A percentile compares a stretch with the other conserved stretches of the same genome.
phyloP scores from a whole-genome alignment of 2,888 invertebrate genomes.

The Orthosia gothica region DNA sequence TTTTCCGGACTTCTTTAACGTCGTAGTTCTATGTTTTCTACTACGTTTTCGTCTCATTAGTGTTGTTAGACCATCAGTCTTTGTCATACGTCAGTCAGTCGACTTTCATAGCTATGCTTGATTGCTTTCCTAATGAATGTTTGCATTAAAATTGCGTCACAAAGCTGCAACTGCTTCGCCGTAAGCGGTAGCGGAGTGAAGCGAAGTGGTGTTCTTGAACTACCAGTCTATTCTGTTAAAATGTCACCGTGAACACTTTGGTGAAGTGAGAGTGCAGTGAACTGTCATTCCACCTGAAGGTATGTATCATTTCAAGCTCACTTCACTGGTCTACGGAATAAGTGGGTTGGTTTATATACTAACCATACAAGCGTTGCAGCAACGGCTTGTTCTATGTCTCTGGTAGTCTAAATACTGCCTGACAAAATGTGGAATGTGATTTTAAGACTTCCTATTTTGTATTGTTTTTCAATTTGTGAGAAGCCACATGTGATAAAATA shows the following conservation, averaged over 20 bases:
- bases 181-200: neutral
- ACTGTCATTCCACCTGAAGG: no score
- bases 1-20: neutral
- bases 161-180: constrained; percentile 11
- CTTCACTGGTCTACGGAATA: neutral
- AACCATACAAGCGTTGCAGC: neutral
- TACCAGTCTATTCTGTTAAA: neutral
- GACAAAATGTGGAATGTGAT: no score
- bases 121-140: constrained; percentile 51
- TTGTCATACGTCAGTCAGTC: constrained; percentile 31
- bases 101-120: constrained; percentile 36
- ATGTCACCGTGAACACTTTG: no score
- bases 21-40: neutral
- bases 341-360: neutral
- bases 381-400: neutral
- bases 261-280: no score
- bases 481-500: no score
- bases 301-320: no score
- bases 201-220: neutral
- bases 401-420: neutral
- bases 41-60: constrained; percentile 25
- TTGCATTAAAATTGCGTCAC: constrained; percentile 39
- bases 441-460: no score
- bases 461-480: no score
- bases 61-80: constrained; percentile 31